Base-by-base conservation (phyloP, 2,888 invertebrate species). In the Notodonta ziczac region DNA sequence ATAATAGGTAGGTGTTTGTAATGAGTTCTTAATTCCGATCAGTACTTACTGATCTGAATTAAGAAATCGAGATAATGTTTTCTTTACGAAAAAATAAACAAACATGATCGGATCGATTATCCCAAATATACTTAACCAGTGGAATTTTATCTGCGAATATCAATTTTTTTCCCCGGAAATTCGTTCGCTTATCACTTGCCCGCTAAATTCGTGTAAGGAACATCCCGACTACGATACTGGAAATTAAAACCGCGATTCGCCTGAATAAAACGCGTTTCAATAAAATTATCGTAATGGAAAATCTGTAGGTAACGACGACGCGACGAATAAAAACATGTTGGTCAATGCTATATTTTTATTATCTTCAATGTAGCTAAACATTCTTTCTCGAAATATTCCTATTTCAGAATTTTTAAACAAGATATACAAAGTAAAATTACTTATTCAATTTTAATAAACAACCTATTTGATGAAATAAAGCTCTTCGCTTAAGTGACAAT, bases 121-220 rank as follows among this genome's bases (percentile, higher is more conserved):
- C 35, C 35, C 6, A 6, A 35, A 42, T 12, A 42, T 10, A 13
- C 46, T n/a, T 5, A 5, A 46, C 46, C 46, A 46, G 46, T 46
- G 13, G n/a, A 46, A n/a, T 13, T 52, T 32, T 24, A 52, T 52
- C 32, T 52, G 16, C 64, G 72, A 80, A 76, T 74, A 70, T 67
- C 61, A 72, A 24, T 24, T 72, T 78, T 67, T 72, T 69, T 67
- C 70, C 62, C 59, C 81, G 84, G 86, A 85, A 86, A 85, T 85
- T 83, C 77, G 80, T 77, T 85, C 70, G 66, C 76, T 82, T 84
- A 84, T 84, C 83, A 70, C 68, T 67, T 72, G 66, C 69, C 71
- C 65, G 74, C 70, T 73, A 78, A 76, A 80, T 59, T 75, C 74
- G 78, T 80, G 78, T 83, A 80, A 77, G 71, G 74, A 62, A 65